Conservation (phyloP, 2,797 vertebrate genomes). For the Sparus aurata region DNA sequence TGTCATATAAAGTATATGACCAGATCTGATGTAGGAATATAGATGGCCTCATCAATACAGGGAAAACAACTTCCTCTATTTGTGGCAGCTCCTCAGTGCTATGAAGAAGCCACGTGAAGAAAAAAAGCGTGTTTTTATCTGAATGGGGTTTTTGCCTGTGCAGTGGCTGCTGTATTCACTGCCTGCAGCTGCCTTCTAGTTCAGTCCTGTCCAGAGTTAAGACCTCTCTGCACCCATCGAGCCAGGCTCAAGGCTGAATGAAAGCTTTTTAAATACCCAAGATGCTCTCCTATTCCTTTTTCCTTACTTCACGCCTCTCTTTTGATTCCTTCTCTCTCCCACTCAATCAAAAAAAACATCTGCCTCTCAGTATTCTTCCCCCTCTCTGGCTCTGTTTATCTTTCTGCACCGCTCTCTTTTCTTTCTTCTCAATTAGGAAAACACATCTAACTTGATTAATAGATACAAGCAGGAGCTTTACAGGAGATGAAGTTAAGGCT, state of each 20-base stretch:
- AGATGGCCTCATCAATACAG: conserved; percentile 35
- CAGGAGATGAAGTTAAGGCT: conserved; percentile 29
- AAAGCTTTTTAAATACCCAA: conserved; percentile 69
- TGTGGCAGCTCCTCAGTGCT: conserved; percentile 6
- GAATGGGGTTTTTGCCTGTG: conserved; percentile 42
- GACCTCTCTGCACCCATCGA: conserved; percentile 63
- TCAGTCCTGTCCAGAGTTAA: conserved; percentile 69
- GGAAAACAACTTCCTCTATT: background rate
- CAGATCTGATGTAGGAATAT: conserved; percentile 22
- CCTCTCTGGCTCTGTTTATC: background rate
- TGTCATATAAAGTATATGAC: conserved; percentile 1
- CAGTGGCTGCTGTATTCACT: conserved; percentile 62
- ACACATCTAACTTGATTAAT: conserved; percentile 32
- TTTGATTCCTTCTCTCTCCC: conserved; percentile 20
- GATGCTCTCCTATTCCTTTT: conserved; percentile 40
- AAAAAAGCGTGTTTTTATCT: conserved; percentile 52
- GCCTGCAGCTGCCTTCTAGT: conserved; percentile 70
- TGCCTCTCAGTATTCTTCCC: conserved; percentile 27
- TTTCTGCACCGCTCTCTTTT: background rate
- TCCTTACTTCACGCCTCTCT: conserved; percentile 39
- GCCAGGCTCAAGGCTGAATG: conserved; percentile 68
- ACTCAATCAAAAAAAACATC: conserved; percentile 41
- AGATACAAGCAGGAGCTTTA: conserved; percentile 11
- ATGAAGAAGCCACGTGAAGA: conserved; percentile 40
- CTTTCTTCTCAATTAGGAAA: conserved; percentile 14